phyloP scores from a whole-genome alignment of 2,797 vertebrate genomes.

The Lepilemur septentrionalis region DNA sequence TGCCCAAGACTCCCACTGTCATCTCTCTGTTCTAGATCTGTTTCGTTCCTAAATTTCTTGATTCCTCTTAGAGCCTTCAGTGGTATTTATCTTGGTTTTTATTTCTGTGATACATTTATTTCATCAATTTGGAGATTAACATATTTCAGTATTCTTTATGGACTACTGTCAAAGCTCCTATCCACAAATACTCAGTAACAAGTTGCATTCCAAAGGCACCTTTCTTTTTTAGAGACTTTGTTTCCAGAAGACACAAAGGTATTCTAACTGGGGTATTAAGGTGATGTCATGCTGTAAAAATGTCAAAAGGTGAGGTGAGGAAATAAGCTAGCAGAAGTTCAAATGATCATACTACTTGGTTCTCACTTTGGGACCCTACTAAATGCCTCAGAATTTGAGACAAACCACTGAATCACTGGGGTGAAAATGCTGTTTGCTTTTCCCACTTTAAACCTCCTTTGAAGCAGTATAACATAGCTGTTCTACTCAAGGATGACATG shows the following conservation, averaged over 20 bases:
- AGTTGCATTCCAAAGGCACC: not conserved
- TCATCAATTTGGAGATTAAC: not conserved
- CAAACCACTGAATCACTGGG: not conserved
- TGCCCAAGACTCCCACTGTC: not conserved
- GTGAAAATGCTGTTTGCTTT: not conserved
- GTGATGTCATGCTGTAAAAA: not conserved
- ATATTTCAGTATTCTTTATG: not conserved
- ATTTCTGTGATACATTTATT: not conserved
- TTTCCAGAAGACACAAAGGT: not conserved
- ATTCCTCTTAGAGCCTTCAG: not conserved
- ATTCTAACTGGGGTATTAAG: not conserved
- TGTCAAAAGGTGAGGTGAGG: not conserved
- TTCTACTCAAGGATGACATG: not conserved
- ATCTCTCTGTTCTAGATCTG: not conserved
- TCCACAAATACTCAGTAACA: not conserved
- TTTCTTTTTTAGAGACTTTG: not conserved
- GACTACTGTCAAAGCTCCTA: not conserved
- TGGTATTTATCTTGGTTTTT: constrained; percentile 14
- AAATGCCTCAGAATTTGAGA: not conserved
- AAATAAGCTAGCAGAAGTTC: not conserved
- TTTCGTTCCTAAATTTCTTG: not conserved
- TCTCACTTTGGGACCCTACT: not conserved
- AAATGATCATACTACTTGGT: not conserved
- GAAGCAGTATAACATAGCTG: not conserved
- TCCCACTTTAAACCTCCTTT: not conserved